Conservation (phyloP, 2,113 vertebrate species). For the Halcyon senegalensis region DNA sequence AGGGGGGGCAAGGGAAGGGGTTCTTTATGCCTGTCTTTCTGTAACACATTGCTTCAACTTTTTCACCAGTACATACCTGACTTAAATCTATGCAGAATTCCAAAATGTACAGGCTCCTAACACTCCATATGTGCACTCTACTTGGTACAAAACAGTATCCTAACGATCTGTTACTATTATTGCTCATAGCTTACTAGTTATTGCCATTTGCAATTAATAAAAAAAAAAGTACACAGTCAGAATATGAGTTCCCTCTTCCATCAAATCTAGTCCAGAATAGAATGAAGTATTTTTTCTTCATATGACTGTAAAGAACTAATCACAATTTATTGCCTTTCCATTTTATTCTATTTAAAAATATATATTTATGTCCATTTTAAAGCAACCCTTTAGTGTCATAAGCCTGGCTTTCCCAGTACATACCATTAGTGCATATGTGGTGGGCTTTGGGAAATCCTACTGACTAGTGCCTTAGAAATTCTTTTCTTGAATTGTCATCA, state of each 20-base stretch:
- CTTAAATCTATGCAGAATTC: conserved; percentile 56
- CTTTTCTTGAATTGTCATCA: background rate
- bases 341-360: conserved; percentile 73
- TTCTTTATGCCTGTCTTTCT: conserved; percentile 16
- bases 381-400: conserved; percentile 66
- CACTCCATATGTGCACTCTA: conserved; percentile 26
- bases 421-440: conserved; percentile 53
- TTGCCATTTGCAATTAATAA: conserved; percentile 75
- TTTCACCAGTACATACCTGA: conserved; percentile 5
- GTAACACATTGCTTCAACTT: conserved; percentile 28
- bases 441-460: conserved; percentile 47
- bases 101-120: conserved; percentile 61
- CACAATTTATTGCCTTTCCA: conserved; percentile 77
- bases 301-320: conserved; percentile 68
- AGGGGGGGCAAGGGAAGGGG: background rate
- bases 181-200: conserved; percentile 79
- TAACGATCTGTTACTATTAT: conserved; percentile 73
- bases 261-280: conserved; percentile 65
- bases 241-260: conserved; percentile 63
- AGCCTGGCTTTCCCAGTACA: conserved; percentile 55
- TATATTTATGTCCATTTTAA: conserved; percentile 61
- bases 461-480: conserved; percentile 30
- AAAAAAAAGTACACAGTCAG: conserved; percentile 63
- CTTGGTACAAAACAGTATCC: conserved; percentile 38
- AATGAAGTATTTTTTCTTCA: conserved; percentile 40